Evolutionary conservation across 2,888 invertebrate species (phyloP).

Genomic region (Zygaena filipendulae): DNA sequence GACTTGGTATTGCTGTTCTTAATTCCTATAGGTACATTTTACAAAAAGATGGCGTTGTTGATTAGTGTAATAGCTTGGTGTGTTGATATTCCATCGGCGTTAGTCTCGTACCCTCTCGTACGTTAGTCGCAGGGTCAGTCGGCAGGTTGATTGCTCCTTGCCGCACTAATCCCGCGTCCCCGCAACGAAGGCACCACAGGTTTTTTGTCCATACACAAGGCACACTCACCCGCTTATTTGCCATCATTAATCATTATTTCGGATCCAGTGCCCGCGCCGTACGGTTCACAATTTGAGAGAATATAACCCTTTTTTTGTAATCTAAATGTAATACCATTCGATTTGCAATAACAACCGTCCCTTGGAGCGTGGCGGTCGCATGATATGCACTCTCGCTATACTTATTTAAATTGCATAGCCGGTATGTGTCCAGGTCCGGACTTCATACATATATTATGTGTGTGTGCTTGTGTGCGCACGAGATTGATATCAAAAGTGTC

Average conservation of each 20-base stretch:
- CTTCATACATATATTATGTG: constrained; percentile 5
- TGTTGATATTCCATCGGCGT: too few relatives aligned
- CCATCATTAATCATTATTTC: constrained; percentile 68
- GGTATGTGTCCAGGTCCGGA: constrained; percentile 18
- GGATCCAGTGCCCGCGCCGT: constrained; percentile 46
- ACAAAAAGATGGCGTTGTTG: too few relatives aligned
- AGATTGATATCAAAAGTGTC: constrained; percentile 16
- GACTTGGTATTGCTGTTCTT: too few relatives aligned
- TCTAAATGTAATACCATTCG: constrained; percentile 27
- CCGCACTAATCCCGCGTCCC: too few relatives aligned
- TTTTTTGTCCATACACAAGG: constrained; percentile 43
- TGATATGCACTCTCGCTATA: constrained; percentile 20
- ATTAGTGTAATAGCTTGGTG: too few relatives aligned
- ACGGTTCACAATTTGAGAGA: constrained; percentile 57
- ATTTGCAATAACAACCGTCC: constrained; percentile 30
- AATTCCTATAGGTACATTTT: too few relatives aligned
- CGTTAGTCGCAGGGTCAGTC: too few relatives aligned
- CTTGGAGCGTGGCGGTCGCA: constrained; percentile 29
- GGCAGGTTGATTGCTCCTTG: constrained; percentile 50
- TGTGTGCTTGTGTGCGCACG: constrained; percentile 3
- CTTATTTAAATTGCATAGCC: constrained; percentile 31
- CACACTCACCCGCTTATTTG: constrained; percentile 65
- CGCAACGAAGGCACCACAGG: too few relatives aligned
- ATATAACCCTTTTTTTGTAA: constrained; percentile 62
- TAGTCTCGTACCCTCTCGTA: too few relatives aligned